phyloP scores from a whole-genome alignment of 2,888 invertebrate species.

The Eupithecia exiguata region DNA sequence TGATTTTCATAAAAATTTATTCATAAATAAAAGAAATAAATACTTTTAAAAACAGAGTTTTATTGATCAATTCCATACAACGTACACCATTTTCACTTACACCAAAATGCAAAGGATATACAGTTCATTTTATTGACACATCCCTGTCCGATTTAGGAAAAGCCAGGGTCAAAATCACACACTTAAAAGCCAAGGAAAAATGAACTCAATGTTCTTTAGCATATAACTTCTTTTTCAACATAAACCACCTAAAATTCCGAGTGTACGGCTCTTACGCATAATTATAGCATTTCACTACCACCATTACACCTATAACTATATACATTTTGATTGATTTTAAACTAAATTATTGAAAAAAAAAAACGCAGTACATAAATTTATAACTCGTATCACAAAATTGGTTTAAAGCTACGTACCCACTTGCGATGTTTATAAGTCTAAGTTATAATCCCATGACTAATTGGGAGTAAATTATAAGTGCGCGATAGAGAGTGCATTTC shows the following conservation, averaged over 20 bases:
- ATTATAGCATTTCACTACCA: constrained; percentile 35
- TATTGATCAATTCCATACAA: constrained; percentile 70
- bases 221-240: constrained; percentile 1
- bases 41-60: constrained; percentile 57
- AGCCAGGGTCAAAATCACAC: constrained; percentile 4
- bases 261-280: constrained; percentile 26
- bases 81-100: constrained; percentile 66
- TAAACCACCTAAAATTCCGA: constrained; percentile 12
- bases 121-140: constrained; percentile 47
- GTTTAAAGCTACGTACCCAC: constrained; percentile 38
- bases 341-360: constrained; percentile 49
- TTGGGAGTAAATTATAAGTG: constrained; percentile 34
- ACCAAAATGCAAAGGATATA: constrained; percentile 48
- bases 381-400: constrained; percentile 41
- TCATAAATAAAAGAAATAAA: constrained; percentile 46
- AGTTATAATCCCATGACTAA: constrained; percentile 37
- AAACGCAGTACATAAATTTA: constrained; percentile 47
- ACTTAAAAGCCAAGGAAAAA: not conserved
- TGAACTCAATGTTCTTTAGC: not conserved
- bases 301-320: constrained; percentile 40
- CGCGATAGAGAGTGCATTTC: constrained; percentile 13
- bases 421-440: constrained; percentile 18
- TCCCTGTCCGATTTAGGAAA: not conserved
- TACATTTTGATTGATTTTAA: constrained; percentile 45
- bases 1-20: not conserved